These are phyloP conservation scores for Nomada flava DNA, from an alignment of 2,888 invertebrate genomes.

Conservation along the genomic window DNA sequence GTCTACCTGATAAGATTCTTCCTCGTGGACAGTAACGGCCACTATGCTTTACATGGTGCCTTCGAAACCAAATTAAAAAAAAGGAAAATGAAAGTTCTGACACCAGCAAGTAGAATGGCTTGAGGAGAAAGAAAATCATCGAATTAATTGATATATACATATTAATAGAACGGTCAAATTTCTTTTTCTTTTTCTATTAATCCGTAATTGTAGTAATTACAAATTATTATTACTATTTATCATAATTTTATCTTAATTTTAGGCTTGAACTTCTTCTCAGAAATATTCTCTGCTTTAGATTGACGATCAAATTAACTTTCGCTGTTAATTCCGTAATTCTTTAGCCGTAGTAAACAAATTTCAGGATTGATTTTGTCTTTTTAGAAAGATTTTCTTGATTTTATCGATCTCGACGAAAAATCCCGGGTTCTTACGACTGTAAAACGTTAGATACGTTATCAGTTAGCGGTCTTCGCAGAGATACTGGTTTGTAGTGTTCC, in stretches of 20 bases:
- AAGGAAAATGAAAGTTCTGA: neutral
- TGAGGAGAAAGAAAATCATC: neutral
- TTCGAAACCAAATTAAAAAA: neutral
- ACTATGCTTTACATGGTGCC: neutral
- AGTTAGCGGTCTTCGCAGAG: conserved; percentile 11
- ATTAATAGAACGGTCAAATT: no score
- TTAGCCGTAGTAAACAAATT: neutral
- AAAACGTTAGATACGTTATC: conserved; percentile 47
- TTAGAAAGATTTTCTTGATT: neutral
- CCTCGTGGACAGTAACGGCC: conserved; percentile 39
- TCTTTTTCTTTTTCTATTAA: no score
- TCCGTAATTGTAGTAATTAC: neutral
- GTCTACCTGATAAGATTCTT: conserved; percentile 43
- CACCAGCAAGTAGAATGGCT: neutral
- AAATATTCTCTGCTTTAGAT: no score
- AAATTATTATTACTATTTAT: neutral
- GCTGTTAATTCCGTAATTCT: no score
- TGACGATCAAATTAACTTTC: no score
- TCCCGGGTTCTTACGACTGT: conserved; percentile 4
- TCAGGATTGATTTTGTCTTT: no score
- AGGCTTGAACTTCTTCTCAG: no score
- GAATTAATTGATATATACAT: no score
- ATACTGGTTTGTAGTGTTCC: conserved; percentile 28
- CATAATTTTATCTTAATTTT: no score
- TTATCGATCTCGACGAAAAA: conserved; percentile 3